Conservation (phyloP, 2,888 invertebrate genomes). For the Ormyrus rosae region DNA sequence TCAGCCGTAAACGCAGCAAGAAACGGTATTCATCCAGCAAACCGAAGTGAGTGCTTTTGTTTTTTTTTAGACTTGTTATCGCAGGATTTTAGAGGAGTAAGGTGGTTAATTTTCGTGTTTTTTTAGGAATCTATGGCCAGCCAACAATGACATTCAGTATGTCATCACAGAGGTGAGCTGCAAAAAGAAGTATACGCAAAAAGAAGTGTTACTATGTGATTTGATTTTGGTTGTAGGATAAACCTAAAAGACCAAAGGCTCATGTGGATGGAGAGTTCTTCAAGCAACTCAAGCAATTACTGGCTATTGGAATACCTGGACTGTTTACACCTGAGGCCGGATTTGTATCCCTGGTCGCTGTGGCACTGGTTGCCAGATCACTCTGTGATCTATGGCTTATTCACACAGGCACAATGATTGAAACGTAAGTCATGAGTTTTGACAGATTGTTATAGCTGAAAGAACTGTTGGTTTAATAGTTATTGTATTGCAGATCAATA, state of each 20-base stretch:
- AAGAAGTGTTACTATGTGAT: too few relatives aligned
- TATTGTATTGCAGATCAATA: constrained; percentile 83
- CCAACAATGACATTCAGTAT: constrained; percentile 87
- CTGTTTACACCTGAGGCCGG: constrained; percentile 86
- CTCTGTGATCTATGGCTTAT: constrained; percentile 99
- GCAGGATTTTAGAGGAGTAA: too few relatives aligned
- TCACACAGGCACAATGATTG: constrained; percentile 93
- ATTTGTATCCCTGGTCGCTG: constrained; percentile 85
- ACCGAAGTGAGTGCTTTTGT: constrained; percentile 55
- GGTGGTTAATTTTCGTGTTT: background rate
- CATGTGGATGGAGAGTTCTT: constrained; percentile 87
- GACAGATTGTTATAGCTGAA: background rate
- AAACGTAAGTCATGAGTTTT: constrained; percentile 82
- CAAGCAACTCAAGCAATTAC: constrained; percentile 81
- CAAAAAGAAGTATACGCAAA: too few relatives aligned
- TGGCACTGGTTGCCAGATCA: constrained; percentile 90
- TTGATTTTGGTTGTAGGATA: constrained; percentile 67
- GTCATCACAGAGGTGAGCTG: constrained; percentile 82
- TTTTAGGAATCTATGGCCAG: constrained; percentile 78
- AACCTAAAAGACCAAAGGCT: constrained; percentile 79
- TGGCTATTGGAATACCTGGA: constrained; percentile 83
- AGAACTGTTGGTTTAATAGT: background rate
- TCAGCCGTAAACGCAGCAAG: constrained; percentile 65
- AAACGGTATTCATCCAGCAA: constrained; percentile 52
- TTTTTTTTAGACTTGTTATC: background rate